Conservation (phyloP, 2,888 invertebrate species). For the Eudasyphora cyanicolor region DNA sequence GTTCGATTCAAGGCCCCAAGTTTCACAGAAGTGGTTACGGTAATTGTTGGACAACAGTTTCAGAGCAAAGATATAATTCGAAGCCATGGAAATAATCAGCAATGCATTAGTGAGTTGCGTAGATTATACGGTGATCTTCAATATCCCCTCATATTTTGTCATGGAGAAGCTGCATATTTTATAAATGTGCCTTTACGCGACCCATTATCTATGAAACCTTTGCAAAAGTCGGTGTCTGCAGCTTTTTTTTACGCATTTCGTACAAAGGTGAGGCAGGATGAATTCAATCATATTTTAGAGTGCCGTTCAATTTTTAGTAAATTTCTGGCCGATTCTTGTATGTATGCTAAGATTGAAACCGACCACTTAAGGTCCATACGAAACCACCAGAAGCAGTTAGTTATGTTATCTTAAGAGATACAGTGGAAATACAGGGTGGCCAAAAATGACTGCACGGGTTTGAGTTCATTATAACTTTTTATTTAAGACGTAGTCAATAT, state of each 20-base stretch:
- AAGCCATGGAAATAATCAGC: conserved; percentile 20
- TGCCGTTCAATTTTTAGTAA: conserved; percentile 11
- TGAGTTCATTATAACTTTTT: too few relatives aligned
- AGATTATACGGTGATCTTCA: conserved; percentile 21
- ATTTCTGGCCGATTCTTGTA: conserved; percentile 31
- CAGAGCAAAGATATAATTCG: conserved; percentile 2
- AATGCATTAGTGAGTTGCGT: conserved; percentile 20
- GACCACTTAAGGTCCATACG: conserved; percentile 20
- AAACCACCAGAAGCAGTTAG: conserved; percentile 5
- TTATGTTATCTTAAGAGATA: too few relatives aligned
- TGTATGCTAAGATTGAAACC: conserved; percentile 36
- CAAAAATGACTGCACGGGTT: too few relatives aligned
- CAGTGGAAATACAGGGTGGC: too few relatives aligned
- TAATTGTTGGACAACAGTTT: conserved; percentile 22
- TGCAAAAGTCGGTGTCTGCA: background rate
- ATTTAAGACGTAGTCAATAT: too few relatives aligned
- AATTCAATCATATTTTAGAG: conserved; percentile 10
- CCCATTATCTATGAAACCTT: background rate
- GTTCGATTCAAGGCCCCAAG: conserved; percentile 17
- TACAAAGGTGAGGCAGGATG: background rate
- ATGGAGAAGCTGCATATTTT: conserved; percentile 22
- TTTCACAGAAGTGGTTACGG: conserved; percentile 5
- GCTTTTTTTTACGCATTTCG: conserved; percentile 17
- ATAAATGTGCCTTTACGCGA: background rate
- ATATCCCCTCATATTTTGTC: conserved; percentile 31